Base-by-base conservation (phyloP, 2,113 vertebrate genomes). In the human region DNA sequence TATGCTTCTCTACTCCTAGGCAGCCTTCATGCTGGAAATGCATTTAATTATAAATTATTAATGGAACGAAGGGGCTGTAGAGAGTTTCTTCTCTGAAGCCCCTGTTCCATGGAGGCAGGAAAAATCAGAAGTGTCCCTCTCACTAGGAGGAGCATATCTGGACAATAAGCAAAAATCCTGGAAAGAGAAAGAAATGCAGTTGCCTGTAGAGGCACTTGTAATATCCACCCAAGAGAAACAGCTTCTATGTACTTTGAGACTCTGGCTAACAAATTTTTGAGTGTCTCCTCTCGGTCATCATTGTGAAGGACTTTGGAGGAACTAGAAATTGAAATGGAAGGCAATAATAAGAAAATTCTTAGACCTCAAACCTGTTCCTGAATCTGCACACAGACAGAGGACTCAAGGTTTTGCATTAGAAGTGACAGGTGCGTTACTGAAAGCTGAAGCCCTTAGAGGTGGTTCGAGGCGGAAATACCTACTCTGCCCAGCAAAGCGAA, bases 71-170 rank as follows among this genome's bases (percentile, higher is more conserved):
- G 27, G 6, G 35, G n/a, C 10, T 1, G 14, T 3, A 5, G 4
- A 89, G 3, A 25, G 0, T 1, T 1, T 61, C 18, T 0, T 18
- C 43, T 50, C 48, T 14, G 73, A 64, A 20, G 27, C 43, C 43
- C 1, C 12, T 2, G 10, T 14, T 90, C 16, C 16, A 2, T 0
- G 25, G 17, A 76, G 79, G 45, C 12, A 30, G 23, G 23, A n/a
- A 55, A 45, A 11, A 3, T 57, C 22, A 8, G 8, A 40, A 27
- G 40, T 6, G 16, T 13, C 8, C 8, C 8, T 8, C 78, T 90
- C 30, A 23, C 3, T 1, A 14, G 3, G 22, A n/a, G 38, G 3
- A 55, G 78, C 2, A 16, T 4, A 3, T 4, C 0, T 14, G 55
- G 22, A 45, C 25, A 30, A 45, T 30, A 76, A 43, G 57, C 14